These are phyloP conservation scores for Trachemys scripta DNA, from an alignment of 2,113 vertebrate species.

Conservation along the genomic window DNA sequence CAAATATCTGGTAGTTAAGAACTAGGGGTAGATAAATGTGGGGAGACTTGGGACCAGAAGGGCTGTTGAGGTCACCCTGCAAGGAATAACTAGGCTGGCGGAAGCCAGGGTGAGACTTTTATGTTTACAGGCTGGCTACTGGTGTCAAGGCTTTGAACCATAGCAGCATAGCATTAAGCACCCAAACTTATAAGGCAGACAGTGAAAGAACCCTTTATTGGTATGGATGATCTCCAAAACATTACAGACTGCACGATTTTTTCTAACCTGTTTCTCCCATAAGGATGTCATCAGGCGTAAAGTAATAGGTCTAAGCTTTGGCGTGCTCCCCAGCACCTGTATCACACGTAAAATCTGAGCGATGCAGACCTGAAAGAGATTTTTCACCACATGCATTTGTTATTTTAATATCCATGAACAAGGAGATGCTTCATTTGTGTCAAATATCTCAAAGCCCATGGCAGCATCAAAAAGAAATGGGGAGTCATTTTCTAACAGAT, in stretches of 20 bases:
- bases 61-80: neutral
- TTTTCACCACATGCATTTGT: neutral
- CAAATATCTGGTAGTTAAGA: neutral
- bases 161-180: neutral
- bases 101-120: neutral
- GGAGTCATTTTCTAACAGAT: neutral
- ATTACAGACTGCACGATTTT: neutral
- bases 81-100: neutral
- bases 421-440: neutral
- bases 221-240: neutral
- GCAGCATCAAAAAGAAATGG: neutral
- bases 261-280: constrained; percentile 94
- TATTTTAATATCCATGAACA: neutral
- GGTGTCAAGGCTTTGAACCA: neutral
- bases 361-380: constrained; percentile 87
- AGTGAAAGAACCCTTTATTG: neutral
- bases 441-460: neutral
- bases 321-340: constrained; percentile 84
- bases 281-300: constrained; percentile 90
- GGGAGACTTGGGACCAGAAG: neutral
- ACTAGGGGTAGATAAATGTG: neutral
- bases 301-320: constrained; percentile 86
- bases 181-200: neutral
- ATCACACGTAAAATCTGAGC: constrained; percentile 89
- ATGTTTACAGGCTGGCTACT: neutral